Evolutionary conservation across 2,113 vertebrate species (phyloP).

Genomic region (Spermophilus dauricus): DNA sequence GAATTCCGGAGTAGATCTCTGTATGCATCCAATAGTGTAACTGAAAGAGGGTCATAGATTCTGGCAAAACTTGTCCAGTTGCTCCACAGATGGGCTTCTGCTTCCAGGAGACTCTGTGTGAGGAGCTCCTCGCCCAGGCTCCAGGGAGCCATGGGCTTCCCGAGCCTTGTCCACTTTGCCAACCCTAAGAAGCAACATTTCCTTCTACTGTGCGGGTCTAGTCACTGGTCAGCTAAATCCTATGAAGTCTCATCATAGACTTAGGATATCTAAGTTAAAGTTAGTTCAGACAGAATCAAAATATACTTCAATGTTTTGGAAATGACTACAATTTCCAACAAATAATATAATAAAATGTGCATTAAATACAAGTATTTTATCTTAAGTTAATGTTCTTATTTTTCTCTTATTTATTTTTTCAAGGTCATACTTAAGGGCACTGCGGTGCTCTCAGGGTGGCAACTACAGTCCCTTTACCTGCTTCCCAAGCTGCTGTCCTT

Average conservation of each 20-base stretch:
- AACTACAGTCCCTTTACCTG: not conserved
- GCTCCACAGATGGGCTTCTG: not conserved
- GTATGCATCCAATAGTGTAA: not conserved
- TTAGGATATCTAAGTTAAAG: not conserved
- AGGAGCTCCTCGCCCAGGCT: not conserved
- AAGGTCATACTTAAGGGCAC: not conserved
- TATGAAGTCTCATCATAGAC: not conserved
- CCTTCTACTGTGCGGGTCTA: not conserved
- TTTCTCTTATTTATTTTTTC: not conserved
- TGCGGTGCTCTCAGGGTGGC: accelerated
- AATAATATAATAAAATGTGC: not conserved
- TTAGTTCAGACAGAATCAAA: not conserved
- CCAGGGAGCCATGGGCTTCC: accelerated
- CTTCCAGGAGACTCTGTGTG: not conserved
- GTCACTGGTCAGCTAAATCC: not conserved
- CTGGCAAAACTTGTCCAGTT: not conserved
- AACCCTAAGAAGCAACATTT: not conserved
- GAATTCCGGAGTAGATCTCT: not conserved
- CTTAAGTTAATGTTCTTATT: not conserved
- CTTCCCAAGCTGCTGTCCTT: not conserved
- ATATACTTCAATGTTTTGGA: not conserved
- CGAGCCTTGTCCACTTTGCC: not conserved
- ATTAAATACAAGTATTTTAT: not conserved
- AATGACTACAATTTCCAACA: not conserved
- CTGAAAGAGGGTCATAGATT: not conserved